Base-by-base conservation (phyloP, 2,888 invertebrate species). In the Poecilobothrus nobilitatus region DNA sequence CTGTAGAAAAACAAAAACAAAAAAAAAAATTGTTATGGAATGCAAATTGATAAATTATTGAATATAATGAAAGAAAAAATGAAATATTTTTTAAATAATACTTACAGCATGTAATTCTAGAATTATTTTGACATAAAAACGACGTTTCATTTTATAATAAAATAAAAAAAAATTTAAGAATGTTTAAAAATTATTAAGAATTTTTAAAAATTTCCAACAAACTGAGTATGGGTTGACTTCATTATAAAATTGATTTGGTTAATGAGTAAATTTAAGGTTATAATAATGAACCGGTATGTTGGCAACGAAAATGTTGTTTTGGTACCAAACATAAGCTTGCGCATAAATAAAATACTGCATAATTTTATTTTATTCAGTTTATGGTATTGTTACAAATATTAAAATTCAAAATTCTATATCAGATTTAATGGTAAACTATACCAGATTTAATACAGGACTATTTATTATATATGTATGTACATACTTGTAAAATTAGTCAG, bases 51-150 rank as follows among this genome's bases (percentile, higher is more conserved):
- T 44, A 33, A 21, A 9, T 65, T 44, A 70, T 20, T 12, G 27
- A 68, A 41, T 21, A 22, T 67, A 63, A n/a, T 63, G 20, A 65
- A 10, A 34, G 12, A 63, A 67, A 68, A 64, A 63, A 33, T 62
- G 7, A 18, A 64, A 63, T 33, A 12, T 44, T 66, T 62, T 22
- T n/a, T 18, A 66, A 33, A 37, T 20, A 64, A 67, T 62, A 76
- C 76, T 70, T 73, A 81, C 81, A 71, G 81, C 80, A 73, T 81
- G 81, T 1, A 81, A 71, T 69, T 80, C 76, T 63, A 81, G 71
- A 67, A 76, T 73, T 63, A 81, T 75, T 69, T 77, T 78, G 37
- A 81, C 72, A 69, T 76, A 75, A 65, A 78, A 78, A 70, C 78
- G 74, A 68, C 76, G 76, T 64, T 70, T 70, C 72, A 72, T 74